Evolutionary conservation across 1,140 invertebrate genomes (phyloP).

Genomic region (Trinorchestia longiramus): DNA sequence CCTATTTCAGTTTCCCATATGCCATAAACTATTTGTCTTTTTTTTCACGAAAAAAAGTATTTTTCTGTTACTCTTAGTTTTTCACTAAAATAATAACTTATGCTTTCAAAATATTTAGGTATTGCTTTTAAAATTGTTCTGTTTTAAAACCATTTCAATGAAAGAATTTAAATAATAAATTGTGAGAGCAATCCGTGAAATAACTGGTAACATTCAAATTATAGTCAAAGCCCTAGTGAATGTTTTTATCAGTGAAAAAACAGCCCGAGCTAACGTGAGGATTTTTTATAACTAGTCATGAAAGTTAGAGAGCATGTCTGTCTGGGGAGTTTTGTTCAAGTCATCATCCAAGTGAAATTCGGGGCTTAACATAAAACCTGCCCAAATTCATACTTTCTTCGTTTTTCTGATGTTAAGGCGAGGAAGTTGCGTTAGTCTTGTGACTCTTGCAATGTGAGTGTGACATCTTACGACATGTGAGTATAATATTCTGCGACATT

Average conservation of each 20-base stretch:
- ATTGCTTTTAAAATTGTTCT: not conserved
- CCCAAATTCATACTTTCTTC: not conserved
- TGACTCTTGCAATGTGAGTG: not conserved
- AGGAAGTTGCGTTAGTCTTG: not conserved
- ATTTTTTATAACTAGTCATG: not conserved
- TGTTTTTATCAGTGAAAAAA: not conserved
- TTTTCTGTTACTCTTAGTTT: too few relatives aligned
- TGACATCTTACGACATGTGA: too few relatives aligned
- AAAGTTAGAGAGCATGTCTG: not conserved
- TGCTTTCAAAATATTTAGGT: not conserved
- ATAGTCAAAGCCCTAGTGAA: too few relatives aligned
- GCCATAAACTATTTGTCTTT: not conserved
- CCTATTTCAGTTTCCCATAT: not conserved
- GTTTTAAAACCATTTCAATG: not conserved
- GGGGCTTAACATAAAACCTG: not conserved
- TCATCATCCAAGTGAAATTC: not conserved
- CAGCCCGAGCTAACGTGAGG: not conserved
- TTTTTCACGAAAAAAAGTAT: not conserved
- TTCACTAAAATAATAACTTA: not conserved
- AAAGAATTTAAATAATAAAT: not conserved
- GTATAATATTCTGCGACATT: too few relatives aligned
- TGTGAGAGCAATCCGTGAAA: too few relatives aligned
- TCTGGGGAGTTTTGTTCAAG: not conserved
- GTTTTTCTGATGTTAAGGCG: not conserved
- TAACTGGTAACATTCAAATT: too few relatives aligned